Base-by-base conservation (phyloP, 1,140 invertebrate genomes). In the Lamellibrachia luymesi region DNA sequence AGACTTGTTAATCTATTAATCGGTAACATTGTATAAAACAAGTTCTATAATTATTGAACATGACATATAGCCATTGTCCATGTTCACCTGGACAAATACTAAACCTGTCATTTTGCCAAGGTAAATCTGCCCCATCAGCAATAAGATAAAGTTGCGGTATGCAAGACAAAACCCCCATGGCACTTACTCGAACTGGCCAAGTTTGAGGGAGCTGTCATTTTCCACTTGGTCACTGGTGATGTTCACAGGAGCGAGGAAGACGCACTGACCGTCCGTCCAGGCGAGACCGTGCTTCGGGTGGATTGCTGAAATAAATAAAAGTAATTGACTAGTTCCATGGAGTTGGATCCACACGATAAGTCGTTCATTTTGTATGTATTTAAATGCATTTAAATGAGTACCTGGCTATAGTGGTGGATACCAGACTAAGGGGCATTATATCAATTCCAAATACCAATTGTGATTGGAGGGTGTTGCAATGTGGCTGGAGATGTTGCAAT, bases 121-220 rank as follows among this genome's bases (percentile, higher is more conserved):
- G 64, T 80, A 80, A 80, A 17, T 80, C 6, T 56, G 64, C 13
- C 64, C 64, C 8, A 22, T 10, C 25, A 10, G 25, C 64, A 80
- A 80, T 80, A 80, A 80, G 64, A 80, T 80, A 80, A 80, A 10
- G 6, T 8, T 80, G 17, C 25, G 13, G 64, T 17, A 80, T 80
- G 64, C 13, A 56, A 56, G 52, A 56, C 17, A 56, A 22, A 80
- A 80, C 17, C 64, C 64, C 64, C 25, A 22, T 80, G 64, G 64
- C 64, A 95, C 95, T 95, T 94, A 95, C 95, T 95, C 94, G 93
- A 95, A 95, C 92, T 95, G 94, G 90, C 94, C 94, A 51, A 95
- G 94, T 91, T 94, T 94, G 2, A 94, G 38, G 38, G 95, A 94
- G 49, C 92, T 91, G 2, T 93, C 94, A 64, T 95, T 94, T 13